A percentile compares a stretch with the other conserved stretches of the same genome.
phyloP scores from a whole-genome alignment of 2,113 vertebrate genomes.

The Sterrhoptilus dennistouni region DNA sequence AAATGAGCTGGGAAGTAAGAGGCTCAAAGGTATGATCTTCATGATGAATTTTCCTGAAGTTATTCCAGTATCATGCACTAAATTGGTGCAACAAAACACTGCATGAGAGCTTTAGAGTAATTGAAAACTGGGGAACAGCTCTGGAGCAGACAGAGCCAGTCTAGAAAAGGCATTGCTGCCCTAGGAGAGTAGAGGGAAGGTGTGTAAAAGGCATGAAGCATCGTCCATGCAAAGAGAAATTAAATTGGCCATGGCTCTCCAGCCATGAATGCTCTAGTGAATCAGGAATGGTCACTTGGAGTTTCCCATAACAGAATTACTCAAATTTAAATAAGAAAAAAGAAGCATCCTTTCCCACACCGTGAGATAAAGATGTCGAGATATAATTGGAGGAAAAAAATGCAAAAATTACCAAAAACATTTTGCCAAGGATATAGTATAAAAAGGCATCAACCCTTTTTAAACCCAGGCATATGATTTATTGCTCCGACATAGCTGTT shows the following conservation, averaged over 20 bases:
- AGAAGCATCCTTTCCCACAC: background rate
- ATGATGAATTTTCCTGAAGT: background rate
- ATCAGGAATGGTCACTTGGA: background rate
- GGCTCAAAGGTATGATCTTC: background rate
- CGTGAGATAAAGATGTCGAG: background rate
- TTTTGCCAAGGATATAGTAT: background rate
- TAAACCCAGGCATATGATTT: background rate
- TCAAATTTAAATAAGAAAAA: background rate
- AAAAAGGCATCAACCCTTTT: background rate
- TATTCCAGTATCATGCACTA: background rate
- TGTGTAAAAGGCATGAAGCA: background rate
- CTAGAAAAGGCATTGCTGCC: background rate
- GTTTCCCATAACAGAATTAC: background rate
- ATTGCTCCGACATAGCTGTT: background rate
- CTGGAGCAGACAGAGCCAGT: background rate
- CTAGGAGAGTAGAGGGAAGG: background rate
- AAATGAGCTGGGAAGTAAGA: background rate
- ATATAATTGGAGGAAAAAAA: background rate
- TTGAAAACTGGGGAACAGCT: background rate
- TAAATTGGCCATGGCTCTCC: accelerated
- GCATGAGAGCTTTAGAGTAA: background rate
- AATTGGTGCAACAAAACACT: background rate
- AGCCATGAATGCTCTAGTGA: background rate
- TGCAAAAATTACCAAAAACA: background rate
- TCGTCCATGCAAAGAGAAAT: background rate